phyloP scores from a whole-genome alignment of 2,113 vertebrate species.

The western clawed frog (Xenopus tropicalis) region DNA sequence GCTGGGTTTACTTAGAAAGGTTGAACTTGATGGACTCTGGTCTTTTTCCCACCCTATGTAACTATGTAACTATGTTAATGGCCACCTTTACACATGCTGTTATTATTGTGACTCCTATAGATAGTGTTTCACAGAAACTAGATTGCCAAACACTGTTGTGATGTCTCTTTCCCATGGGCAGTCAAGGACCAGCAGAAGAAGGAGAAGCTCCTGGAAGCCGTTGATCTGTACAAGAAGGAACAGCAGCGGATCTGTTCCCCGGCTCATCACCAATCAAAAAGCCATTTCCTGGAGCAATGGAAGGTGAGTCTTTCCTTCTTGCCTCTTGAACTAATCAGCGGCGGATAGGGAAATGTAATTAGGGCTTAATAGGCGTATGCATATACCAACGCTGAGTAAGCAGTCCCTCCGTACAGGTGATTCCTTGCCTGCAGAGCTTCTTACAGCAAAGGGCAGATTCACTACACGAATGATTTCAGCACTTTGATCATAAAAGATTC shows the following conservation, averaged over 20 bases:
- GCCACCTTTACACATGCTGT: too few species aligned
- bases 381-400: neutral
- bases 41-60: too few species aligned
- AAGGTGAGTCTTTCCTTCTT: constrained; percentile 43
- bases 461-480: too few species aligned
- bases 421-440: too few species aligned
- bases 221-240: constrained; percentile 49
- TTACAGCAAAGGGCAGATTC: too few species aligned
- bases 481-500: too few species aligned
- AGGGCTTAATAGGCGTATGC: neutral
- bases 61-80: too few species aligned
- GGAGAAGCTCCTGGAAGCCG: constrained; percentile 50
- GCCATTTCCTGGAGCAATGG: constrained; percentile 45
- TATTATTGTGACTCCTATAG: too few species aligned
- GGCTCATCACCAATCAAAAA: constrained; percentile 33
- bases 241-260: constrained; percentile 1
- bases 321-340: neutral
- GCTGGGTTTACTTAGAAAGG: too few species aligned
- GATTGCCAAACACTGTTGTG: neutral
- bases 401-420: too few species aligned
- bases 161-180: constrained; percentile 40
- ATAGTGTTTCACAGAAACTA: too few species aligned
- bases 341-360: constrained; percentile 5
- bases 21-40: too few species aligned
- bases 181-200: constrained; percentile 57